Evolutionary conservation across 2,113 vertebrate species (phyloP).

Genomic region (Ursus arctos): DNA sequence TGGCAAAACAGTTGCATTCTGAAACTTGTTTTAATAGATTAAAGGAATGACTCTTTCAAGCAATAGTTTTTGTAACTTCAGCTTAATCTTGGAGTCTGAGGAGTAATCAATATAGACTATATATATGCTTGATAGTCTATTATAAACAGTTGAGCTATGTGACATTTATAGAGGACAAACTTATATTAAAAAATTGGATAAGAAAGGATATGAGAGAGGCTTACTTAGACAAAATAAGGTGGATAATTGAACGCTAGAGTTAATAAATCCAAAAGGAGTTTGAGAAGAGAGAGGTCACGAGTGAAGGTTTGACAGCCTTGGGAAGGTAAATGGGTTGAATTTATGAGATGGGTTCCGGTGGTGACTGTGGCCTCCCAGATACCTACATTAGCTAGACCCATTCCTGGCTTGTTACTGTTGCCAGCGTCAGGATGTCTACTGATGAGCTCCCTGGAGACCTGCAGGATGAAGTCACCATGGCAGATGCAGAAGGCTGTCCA

Average conservation of each 20-base stretch:
- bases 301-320: background rate
- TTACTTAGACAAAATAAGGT: background rate
- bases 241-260: background rate
- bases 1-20: background rate
- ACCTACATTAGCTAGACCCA: background rate
- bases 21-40: slow-evolving; percentile 8
- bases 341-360: background rate
- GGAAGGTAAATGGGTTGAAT: background rate
- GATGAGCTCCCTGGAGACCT: slow-evolving; percentile 70
- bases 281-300: background rate
- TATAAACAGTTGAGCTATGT: background rate
- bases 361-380: background rate
- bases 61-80: background rate
- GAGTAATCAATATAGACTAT: background rate
- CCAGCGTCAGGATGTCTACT: slow-evolving; percentile 60
- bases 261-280: background rate
- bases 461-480: slow-evolving; percentile 15
- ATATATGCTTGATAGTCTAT: background rate
- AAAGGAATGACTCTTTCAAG: background rate
- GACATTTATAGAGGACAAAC: background rate
- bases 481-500: background rate
- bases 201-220: background rate
- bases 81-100: background rate
- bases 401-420: slow-evolving; percentile 59
- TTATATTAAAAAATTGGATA: background rate